Evolutionary conservation across 1,140 invertebrate genomes (phyloP).

Genomic region (Kradibia gibbosae): DNA sequence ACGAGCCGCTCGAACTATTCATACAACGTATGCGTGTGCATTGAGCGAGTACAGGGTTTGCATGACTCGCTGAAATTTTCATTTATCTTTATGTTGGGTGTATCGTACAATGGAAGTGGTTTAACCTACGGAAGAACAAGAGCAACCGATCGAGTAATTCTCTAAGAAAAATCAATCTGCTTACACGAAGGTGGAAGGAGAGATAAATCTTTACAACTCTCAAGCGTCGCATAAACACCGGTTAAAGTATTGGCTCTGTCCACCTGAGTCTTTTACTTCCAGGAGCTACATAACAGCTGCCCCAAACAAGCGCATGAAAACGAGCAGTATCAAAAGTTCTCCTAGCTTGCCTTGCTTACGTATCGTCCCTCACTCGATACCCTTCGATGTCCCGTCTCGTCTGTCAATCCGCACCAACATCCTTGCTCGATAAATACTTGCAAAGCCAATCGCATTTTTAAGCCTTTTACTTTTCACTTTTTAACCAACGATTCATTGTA

Average conservation of each 20-base stretch:
- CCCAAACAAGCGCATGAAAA: background rate
- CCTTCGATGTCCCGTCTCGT: too few species aligned
- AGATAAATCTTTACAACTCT: conserved; percentile 6
- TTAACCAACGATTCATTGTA: too few species aligned
- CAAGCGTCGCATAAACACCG: background rate
- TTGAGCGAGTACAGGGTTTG: conserved; percentile 2
- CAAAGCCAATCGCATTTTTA: background rate
- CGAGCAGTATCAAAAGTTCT: background rate
- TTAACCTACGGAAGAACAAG: background rate
- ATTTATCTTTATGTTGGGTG: background rate
- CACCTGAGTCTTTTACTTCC: conserved; percentile 25
- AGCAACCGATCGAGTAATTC: background rate
- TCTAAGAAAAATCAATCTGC: conserved; percentile 49
- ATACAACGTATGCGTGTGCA: background rate
- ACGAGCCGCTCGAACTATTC: background rate
- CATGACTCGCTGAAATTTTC: conserved; percentile 19
- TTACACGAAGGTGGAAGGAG: conserved; percentile 27
- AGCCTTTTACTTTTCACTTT: too few species aligned
- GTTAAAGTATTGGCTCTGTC: conserved; percentile 8
- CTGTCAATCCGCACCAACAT: too few species aligned
- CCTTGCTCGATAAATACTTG: background rate
- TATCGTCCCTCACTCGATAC: too few species aligned
- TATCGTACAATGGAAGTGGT: conserved; percentile 19
- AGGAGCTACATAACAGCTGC: background rate
- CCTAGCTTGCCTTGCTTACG: too few species aligned